Base-by-base conservation (phyloP, 2,888 invertebrate species). In the Brachynemurus nebulosus region DNA sequence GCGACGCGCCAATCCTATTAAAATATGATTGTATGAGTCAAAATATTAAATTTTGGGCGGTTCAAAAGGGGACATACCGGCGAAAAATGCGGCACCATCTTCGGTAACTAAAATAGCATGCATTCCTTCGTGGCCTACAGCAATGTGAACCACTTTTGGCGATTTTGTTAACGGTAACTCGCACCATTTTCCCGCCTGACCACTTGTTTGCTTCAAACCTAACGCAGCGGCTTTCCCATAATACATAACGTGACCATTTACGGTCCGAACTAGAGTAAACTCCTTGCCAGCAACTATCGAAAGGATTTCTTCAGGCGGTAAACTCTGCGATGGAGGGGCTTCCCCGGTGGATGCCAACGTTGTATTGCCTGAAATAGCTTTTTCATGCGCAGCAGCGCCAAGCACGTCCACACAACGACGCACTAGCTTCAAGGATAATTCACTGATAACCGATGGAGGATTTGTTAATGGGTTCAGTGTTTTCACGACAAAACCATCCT, bases 91-190 rank as follows among this genome's bases (percentile, higher is more conserved):
- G 1, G 84, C 78, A 1, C 97, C 97, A 59, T 91, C 91, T 56
- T 95, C 91, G 30, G 91, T 77, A n/a, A 96, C 74, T 21, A 97
- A 64, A 42, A 96, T 70, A 0, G 88, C 90, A 62, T 97, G 92
- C 40, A 86, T 76, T 1, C 93, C 92, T 59, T 97, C 96, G 58
- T 95, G 93, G 0, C 96, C 95, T 2, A 91, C 77, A 0, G 91
- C 83, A 49, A 91, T 76, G 65, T 92, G 81, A 1, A 70, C 65
- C 46, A 85, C 74, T 57, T 76, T 79, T 2, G 81, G 79, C 16
- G 78, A 74, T 66, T 86, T 86, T 1, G 80, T 71, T 42, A 76
- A 65, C 36, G 70, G 64, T 56, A 80, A 66, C 44, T 79, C 70
- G 0, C 72, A 69, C 80, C 80, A 80, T 48, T 72, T 72, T 50